A percentile compares a stretch with the other conserved stretches of the same genome.
These are phyloP conservation scores for Melanerpes formicivorus DNA, from an alignment of 2,113 vertebrate species.

Conservation along the genomic window DNA sequence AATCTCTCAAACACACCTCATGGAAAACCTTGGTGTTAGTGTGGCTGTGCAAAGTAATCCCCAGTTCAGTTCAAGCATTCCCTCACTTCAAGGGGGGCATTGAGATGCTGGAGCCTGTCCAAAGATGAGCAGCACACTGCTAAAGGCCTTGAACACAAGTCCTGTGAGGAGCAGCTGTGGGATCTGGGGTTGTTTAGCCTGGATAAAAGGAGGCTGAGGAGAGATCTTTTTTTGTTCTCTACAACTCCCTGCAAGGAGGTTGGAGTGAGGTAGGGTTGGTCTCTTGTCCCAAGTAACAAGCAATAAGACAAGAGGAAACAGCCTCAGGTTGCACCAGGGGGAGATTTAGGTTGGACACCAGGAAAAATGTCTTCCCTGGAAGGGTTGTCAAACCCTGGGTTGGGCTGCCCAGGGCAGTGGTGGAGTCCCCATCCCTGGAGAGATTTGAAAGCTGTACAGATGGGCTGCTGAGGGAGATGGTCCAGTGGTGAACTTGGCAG, in stretches of 20 bases:
- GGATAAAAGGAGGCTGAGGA: neutral
- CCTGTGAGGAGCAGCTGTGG: neutral
- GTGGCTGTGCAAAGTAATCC: neutral
- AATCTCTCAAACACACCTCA: neutral
- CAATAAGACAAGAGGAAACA: neutral
- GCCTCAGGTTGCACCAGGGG: too few relatives aligned
- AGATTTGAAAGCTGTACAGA: neutral
- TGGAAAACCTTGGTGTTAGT: neutral
- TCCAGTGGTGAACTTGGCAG: neutral
- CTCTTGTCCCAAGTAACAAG: neutral
- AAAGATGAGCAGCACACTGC: too few relatives aligned
- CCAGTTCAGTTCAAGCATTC: neutral
- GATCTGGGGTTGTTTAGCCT: neutral
- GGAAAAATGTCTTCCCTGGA: neutral
- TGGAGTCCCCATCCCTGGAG: neutral
- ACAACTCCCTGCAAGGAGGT: neutral
- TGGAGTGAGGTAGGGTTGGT: neutral
- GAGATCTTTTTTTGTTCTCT: neutral
- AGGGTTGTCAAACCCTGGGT: neutral
- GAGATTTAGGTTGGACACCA: neutral
- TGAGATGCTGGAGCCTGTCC: neutral
- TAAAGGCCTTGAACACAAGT: neutral
- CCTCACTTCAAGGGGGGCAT: neutral
- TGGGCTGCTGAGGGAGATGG: neutral
- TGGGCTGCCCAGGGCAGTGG: neutral